Conservation (phyloP, 2,888 invertebrate species). For the Phaonia tiefii region DNA sequence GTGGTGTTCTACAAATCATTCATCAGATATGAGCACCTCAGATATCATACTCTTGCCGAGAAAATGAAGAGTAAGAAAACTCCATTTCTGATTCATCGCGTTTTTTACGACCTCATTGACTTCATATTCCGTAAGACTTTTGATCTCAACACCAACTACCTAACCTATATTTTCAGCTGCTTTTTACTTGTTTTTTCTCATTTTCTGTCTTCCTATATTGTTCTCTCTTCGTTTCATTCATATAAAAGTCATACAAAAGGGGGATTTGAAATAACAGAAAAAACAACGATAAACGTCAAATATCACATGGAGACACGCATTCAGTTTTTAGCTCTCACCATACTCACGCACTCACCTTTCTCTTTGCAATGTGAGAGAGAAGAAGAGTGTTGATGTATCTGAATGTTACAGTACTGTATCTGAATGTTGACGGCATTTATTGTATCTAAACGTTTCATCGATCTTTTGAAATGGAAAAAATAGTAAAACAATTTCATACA, state of each 20-base stretch:
- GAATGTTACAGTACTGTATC: no score
- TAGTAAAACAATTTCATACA: no score
- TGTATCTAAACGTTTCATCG: no score
- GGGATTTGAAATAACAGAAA: not conserved
- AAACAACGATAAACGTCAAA: not conserved
- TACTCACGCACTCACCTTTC: not conserved
- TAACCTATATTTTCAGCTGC: constrained; percentile 35
- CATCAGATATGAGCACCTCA: no score
- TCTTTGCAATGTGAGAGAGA: no score
- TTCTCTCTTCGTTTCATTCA: constrained; percentile 23
- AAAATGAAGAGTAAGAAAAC: no score
- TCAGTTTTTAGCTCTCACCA: not conserved
- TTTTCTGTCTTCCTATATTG: not conserved
- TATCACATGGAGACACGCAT: not conserved
- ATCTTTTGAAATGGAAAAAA: no score
- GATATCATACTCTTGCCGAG: no score
- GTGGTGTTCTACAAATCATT: no score
- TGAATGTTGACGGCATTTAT: no score
- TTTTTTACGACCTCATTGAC: constrained; percentile 10
- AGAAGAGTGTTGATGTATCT: no score
- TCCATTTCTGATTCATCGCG: not conserved
- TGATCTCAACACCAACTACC: constrained; percentile 31
- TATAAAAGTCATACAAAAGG: not conserved
- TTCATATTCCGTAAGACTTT: constrained; percentile 18
- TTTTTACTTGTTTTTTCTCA: constrained; percentile 9